These are phyloP conservation scores for Leucania comma DNA, from an alignment of 2,888 invertebrate species.

Conservation along the genomic window DNA sequence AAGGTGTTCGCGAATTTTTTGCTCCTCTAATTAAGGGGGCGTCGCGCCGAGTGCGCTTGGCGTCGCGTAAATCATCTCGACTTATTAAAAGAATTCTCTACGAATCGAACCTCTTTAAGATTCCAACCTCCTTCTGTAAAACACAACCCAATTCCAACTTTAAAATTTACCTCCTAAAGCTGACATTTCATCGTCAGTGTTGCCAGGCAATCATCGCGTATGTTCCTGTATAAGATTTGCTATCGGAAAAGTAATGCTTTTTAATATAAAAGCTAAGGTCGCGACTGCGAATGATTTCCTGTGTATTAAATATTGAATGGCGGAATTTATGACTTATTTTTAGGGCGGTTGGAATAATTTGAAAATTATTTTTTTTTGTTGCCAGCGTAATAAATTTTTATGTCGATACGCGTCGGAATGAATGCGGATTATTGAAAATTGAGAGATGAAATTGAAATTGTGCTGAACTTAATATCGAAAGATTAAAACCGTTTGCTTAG, in stretches of 20 bases:
- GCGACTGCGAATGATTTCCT: conserved; percentile 73
- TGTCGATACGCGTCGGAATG: conserved; percentile 60
- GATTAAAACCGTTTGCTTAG: conserved; percentile 18
- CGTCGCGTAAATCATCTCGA: conserved; percentile 88
- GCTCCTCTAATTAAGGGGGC: conserved; percentile 83
- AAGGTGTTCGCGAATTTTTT: conserved; percentile 79
- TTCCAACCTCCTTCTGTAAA: conserved; percentile 71
- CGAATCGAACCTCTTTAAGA: conserved; percentile 87
- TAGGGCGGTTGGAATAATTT: conserved; percentile 64
- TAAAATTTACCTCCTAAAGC: conserved; percentile 31
- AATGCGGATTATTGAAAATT: conserved; percentile 63
- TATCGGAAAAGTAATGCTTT: conserved; percentile 72
- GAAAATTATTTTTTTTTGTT: conserved; percentile 64
- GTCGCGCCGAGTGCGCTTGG: conserved; percentile 83
- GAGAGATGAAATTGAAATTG: conserved; percentile 51
- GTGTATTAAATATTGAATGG: conserved; percentile 78
- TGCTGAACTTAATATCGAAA: conserved; percentile 38
- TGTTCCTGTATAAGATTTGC: conserved; percentile 69
- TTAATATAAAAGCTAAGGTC: conserved; percentile 72
- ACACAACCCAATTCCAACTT: conserved; percentile 46
- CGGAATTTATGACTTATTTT: conserved; percentile 72
- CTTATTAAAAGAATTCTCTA: conserved; percentile 88
- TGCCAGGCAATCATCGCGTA: conserved; percentile 61
- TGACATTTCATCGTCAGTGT: conserved; percentile 20
- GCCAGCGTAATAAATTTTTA: conserved; percentile 65